Percentiles rank a stretch among this genome's conserved stretches.
These are phyloP conservation scores for Autographa gamma DNA, from an alignment of 2,888 invertebrate genomes.

Conservation along the genomic window DNA sequence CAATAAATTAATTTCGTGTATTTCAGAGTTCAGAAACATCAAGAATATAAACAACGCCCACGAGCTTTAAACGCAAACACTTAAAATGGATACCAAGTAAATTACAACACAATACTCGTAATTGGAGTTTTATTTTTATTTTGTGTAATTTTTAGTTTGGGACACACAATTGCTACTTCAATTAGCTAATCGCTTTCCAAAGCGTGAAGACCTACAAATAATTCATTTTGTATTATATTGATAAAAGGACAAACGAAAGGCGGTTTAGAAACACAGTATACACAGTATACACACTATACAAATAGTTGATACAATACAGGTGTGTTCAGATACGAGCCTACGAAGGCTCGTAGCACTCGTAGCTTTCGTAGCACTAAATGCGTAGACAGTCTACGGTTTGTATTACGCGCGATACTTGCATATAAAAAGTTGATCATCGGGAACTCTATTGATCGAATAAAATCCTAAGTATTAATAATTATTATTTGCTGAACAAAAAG, in stretches of 20 bases:
- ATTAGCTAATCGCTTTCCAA: background rate
- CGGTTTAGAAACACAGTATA: background rate
- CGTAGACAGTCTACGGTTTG: background rate
- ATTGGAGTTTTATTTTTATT: background rate
- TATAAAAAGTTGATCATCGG: background rate
- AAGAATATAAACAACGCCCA: background rate
- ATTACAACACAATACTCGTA: background rate
- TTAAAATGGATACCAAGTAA: background rate
- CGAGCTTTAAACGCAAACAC: slow-evolving; percentile 1
- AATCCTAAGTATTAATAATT: background rate
- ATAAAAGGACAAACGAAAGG: background rate
- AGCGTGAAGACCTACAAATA: background rate
- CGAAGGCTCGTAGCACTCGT: slow-evolving; percentile 1
- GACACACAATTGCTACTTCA: background rate
- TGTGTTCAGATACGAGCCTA: background rate
- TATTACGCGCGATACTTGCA: background rate
- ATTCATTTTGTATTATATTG: background rate
- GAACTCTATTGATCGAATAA: background rate
- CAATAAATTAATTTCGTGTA: no score
- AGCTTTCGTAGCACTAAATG: background rate
- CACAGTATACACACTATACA: no score
- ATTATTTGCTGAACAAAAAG: background rate
- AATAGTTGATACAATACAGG: background rate
- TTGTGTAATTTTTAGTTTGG: background rate
- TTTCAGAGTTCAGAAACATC: no score